Conservation (phyloP, 2,797 vertebrate species). For the Brachyrhaphis roseni region DNA sequence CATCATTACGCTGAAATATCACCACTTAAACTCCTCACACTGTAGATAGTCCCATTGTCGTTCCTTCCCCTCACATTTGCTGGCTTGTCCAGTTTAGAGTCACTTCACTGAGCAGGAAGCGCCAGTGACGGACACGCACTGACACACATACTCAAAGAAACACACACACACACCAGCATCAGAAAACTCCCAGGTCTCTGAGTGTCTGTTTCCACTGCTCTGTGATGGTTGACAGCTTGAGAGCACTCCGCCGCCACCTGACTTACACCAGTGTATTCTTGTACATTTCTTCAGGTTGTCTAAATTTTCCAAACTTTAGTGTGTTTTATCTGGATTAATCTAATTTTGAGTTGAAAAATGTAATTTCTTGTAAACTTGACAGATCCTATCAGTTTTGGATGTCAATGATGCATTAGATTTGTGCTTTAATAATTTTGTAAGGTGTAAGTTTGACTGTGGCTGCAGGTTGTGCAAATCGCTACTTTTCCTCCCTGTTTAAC, state of each 20-base stretch:
- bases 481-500: constrained; percentile 71
- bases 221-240: constrained; percentile 94
- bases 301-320: constrained; percentile 44
- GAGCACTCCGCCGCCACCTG: constrained; percentile 85
- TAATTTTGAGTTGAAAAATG: constrained; percentile 16
- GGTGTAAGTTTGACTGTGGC: constrained; percentile 76
- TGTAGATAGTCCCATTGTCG: constrained; percentile 36
- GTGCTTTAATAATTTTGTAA: constrained; percentile 26
- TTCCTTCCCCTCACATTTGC: constrained; percentile 49
- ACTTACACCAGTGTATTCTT: constrained; percentile 54
- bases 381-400: constrained; percentile 22
- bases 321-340: constrained; percentile 25
- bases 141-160: constrained; percentile 14
- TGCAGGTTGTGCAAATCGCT: constrained; percentile 86
- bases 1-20: constrained; percentile 57
- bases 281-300: constrained; percentile 26
- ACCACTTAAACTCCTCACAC: constrained; percentile 48
- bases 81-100: constrained; percentile 59
- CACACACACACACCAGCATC: constrained; percentile 24
- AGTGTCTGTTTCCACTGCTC: constrained; percentile 91
- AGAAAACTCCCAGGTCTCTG: constrained; percentile 76
- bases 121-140: constrained; percentile 25
- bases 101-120: constrained; percentile 51
- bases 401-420: constrained; percentile 20
- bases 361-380: constrained; percentile 20